Evolutionary conservation across 2,113 vertebrate species (phyloP).

Genomic region (Odobenus rosmarus): DNA sequence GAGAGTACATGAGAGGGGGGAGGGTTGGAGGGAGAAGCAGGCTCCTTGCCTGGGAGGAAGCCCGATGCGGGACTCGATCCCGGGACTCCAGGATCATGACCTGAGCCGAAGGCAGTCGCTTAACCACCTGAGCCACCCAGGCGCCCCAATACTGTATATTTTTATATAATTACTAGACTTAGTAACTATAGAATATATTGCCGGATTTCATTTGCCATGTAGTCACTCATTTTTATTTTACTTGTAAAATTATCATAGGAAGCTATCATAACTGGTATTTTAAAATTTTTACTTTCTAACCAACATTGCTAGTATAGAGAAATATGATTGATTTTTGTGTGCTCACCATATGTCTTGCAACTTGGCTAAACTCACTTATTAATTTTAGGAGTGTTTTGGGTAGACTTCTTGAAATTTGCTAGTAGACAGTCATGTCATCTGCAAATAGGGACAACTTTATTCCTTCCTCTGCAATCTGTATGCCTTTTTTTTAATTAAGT

Average conservation of each 20-base stretch:
- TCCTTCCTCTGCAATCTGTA: neutral
- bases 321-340: neutral
- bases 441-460: neutral
- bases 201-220: neutral
- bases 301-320: neutral
- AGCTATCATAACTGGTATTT: neutral
- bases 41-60: too few species aligned
- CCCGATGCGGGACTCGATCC: too few species aligned
- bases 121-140: too few species aligned
- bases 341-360: neutral
- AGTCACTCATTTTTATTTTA: neutral
- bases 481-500: neutral
- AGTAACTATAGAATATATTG: neutral
- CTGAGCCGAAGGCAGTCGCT: too few species aligned
- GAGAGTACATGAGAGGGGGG: too few species aligned
- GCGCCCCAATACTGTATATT: neutral
- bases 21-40: too few species aligned
- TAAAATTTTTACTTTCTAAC: neutral
- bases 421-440: neutral
- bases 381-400: neutral
- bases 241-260: neutral
- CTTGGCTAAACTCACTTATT: neutral
- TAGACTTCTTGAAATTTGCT: neutral
- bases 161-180: neutral
- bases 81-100: too few species aligned